These are phyloP conservation scores for Phania funesta DNA, from an alignment of 2,888 invertebrate genomes.

Conservation along the genomic window DNA sequence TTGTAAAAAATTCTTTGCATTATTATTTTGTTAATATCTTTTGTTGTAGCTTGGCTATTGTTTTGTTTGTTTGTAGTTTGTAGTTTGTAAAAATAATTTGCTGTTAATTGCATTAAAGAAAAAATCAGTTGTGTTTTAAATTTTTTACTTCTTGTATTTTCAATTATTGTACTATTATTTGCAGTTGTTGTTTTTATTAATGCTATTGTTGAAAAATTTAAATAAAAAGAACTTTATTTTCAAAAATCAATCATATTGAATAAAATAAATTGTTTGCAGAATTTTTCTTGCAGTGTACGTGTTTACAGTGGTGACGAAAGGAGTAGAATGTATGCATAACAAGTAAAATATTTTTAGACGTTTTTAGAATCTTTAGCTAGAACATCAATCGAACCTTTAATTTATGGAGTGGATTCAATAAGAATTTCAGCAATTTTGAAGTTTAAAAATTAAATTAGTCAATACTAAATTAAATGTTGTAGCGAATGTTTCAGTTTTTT, in stretches of 20 bases:
- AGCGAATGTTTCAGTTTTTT: no score
- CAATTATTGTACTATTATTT: conserved; percentile 67
- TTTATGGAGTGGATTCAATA: no score
- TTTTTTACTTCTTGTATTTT: conserved; percentile 58
- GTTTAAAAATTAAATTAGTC: no score
- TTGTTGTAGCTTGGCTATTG: conserved; percentile 60
- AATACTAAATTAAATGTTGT: no score
- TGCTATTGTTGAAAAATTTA: conserved; percentile 57
- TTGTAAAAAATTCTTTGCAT: conserved; percentile 58
- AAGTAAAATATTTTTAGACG: neutral
- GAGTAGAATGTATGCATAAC: neutral
- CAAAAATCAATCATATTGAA: conserved; percentile 38
- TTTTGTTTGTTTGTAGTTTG: conserved; percentile 54
- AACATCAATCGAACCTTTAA: neutral
- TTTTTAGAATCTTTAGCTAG: neutral
- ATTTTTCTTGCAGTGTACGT: conserved; percentile 1
- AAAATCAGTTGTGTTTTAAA: conserved; percentile 51
- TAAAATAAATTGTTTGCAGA: conserved; percentile 31
- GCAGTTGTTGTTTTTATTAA: conserved; percentile 56
- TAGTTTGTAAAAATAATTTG: conserved; percentile 58
- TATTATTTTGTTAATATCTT: conserved; percentile 45
- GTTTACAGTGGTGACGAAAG: conserved; percentile 2
- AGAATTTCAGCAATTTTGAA: no score
- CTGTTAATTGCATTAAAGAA: conserved; percentile 48
- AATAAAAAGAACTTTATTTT: conserved; percentile 11